These are phyloP conservation scores for Pandemis cinnamomeana DNA, from an alignment of 2,888 invertebrate genomes.

Conservation along the genomic window DNA sequence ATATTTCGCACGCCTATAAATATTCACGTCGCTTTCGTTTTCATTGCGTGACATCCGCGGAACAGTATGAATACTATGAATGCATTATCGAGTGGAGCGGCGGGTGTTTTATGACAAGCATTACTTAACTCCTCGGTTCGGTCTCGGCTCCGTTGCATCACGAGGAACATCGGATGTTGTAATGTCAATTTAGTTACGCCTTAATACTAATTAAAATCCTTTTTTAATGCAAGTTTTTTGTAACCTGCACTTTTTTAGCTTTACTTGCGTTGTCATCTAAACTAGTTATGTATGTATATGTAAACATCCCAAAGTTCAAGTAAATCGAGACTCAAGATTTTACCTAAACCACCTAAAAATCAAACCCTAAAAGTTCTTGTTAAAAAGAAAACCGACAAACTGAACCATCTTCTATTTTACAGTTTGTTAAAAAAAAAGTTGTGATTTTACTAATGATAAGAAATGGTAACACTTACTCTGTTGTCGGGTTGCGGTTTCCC, in stretches of 20 bases:
- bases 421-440: too few relatives aligned
- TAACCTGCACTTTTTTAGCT: too few relatives aligned
- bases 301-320: too few relatives aligned
- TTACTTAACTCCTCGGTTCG: slow-evolving; percentile 70
- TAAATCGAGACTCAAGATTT: too few relatives aligned
- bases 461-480: slow-evolving; percentile 75
- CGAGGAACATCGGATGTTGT: slow-evolving; percentile 61
- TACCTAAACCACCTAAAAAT: too few relatives aligned
- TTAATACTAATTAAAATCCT: slow-evolving; percentile 32
- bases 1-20: slow-evolving; percentile 81
- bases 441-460: background rate
- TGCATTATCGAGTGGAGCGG: slow-evolving; percentile 54
- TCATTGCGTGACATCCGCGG: slow-evolving; percentile 72
- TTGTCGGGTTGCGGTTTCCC: slow-evolving; percentile 95
- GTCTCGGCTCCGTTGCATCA: slow-evolving; percentile 68
- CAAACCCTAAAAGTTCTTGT: too few relatives aligned
- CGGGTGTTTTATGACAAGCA: slow-evolving; percentile 67
- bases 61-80: slow-evolving; percentile 57
- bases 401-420: too few relatives aligned
- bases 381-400: too few relatives aligned
- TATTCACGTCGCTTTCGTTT: slow-evolving; percentile 80
- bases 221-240: too few relatives aligned
- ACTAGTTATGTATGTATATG: too few relatives aligned
- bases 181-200: slow-evolving; percentile 57
- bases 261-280: too few relatives aligned